Percentiles rank a stretch among this genome's conserved stretches.
Evolutionary conservation across 2,113 vertebrate species (phyloP).

Genomic region (Polypterus bichir): DNA sequence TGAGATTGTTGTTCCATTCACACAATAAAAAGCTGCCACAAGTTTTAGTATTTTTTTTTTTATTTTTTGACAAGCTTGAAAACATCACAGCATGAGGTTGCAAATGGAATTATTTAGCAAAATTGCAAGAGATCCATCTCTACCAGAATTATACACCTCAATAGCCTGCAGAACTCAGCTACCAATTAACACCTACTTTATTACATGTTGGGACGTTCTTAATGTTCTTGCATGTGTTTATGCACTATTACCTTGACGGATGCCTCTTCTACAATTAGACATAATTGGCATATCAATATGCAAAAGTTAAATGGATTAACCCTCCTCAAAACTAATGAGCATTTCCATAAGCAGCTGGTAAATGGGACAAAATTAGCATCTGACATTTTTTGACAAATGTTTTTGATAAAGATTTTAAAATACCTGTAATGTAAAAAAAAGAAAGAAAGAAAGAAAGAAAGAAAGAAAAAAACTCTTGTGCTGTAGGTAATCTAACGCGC

Average conservation of each 20-base stretch:
- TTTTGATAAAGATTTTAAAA: conserved; percentile 59
- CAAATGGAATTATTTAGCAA: conserved; percentile 80
- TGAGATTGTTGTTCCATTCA: too few relatives aligned
- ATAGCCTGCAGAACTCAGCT: conserved; percentile 78
- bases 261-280: conserved; percentile 90
- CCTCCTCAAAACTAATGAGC: conserved; percentile 96
- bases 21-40: too few relatives aligned
- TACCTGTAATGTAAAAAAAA: not conserved
- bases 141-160: conserved; percentile 84
- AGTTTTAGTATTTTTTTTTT: too few relatives aligned
- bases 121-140: conserved; percentile 78
- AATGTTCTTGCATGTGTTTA: conserved; percentile 87
- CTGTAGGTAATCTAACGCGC: too few relatives aligned
- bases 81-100: conserved; percentile 78
- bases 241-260: conserved; percentile 98
- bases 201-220: conserved; percentile 83
- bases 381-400: conserved; percentile 84
- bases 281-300: conserved; percentile 98
- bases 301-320: conserved; percentile 98
- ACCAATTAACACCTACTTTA: conserved; percentile 95
- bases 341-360: conserved; percentile 87
- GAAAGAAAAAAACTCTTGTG: too few relatives aligned
- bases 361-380: conserved; percentile 90
- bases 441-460: too few relatives aligned
- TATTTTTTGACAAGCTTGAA: conserved; percentile 69